Base-by-base conservation (phyloP, 2,888 invertebrate species). In the Eueremaeus valkanovi region DNA sequence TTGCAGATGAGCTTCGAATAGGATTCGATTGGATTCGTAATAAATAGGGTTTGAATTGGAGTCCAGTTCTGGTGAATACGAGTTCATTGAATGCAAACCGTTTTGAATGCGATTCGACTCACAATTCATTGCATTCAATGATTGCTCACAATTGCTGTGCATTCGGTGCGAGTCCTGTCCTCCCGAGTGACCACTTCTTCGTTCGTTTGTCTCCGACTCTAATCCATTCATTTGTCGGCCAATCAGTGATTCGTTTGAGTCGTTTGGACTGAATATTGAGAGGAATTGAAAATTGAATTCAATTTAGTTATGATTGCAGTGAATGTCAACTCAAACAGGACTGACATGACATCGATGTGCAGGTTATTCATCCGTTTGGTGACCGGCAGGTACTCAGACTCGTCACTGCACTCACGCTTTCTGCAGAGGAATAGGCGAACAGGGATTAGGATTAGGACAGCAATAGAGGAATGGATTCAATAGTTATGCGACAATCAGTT, bases 1-100 rank as follows among this genome's bases (percentile, higher is more conserved):
- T 42, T 42, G 36, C 24, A n/a, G 66, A 68, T 76, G 76, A 8
- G 76, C 76, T 70, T 76, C 76, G 29, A 75, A 76, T 21, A 76
- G 49, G 13, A 76, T 42, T 16, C 76, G 58, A 27, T 76, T 76
- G 3, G 75, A 51, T 40, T 76, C 76, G 49, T 74, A 76, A 70
- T 76, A 76, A 5, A 73, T 51, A 13, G 76, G 76, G 75, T 76
- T 76, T 63, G 75, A 63, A 31, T 72, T 55, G 11, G 16, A 36
- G 40, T 55, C 55, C 51, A 76, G 55, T 55, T 66, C 36, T 42
- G 76, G 76, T 1, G 72, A 27, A 75, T 76, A 76, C 13, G 16
- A 6, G 21, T 11, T 31, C 24, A 27, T 49, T 42, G 16, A 13
- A 27, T 66, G 27, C 9, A 33, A 18, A 51, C 45, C 33, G 42